Percentiles rank a stretch among this genome's conserved stretches.
These are phyloP conservation scores for Nebria ingens DNA, from an alignment of 1,140 invertebrate genomes.

Conservation along the genomic window DNA sequence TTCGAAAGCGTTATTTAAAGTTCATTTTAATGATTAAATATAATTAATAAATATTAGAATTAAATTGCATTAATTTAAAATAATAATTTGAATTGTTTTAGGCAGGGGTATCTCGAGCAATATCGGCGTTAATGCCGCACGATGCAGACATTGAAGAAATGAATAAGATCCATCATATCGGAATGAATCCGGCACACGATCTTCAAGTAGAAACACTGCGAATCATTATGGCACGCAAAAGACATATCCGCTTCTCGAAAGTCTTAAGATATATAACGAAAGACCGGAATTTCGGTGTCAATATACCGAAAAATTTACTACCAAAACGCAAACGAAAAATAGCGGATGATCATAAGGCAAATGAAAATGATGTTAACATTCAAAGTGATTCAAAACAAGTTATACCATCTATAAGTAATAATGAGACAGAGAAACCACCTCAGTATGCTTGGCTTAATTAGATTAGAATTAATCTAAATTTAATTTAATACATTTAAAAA, in stretches of 20 bases:
- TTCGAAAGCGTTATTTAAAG: neutral
- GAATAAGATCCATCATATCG: conserved; percentile 36
- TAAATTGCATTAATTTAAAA: too few relatives aligned
- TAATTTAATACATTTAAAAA: too few relatives aligned
- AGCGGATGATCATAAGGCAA: neutral
- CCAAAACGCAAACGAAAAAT: conserved; percentile 13
- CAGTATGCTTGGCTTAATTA: conserved; percentile 18
- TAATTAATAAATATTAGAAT: too few relatives aligned
- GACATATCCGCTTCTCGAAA: conserved; percentile 23
- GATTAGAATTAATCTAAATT: neutral
- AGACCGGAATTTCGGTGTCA: conserved; percentile 30
- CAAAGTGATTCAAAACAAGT: neutral
- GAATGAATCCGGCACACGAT: conserved; percentile 46
- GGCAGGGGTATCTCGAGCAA: conserved; percentile 49
- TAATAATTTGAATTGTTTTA: too few relatives aligned
- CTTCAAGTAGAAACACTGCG: conserved; percentile 27
- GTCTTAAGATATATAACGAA: conserved; percentile 25
- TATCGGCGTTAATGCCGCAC: conserved; percentile 44
- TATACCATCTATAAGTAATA: conserved; percentile 9
- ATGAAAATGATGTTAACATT: neutral
- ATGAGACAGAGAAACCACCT: conserved; percentile 8
- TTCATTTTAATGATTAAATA: conserved; percentile 10
- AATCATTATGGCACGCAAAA: conserved; percentile 20
- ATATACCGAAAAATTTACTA: conserved; percentile 21
- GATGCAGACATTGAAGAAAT: conserved; percentile 34